Base-by-base conservation (phyloP, 2,888 invertebrate genomes). In the Pammene aurita region DNA sequence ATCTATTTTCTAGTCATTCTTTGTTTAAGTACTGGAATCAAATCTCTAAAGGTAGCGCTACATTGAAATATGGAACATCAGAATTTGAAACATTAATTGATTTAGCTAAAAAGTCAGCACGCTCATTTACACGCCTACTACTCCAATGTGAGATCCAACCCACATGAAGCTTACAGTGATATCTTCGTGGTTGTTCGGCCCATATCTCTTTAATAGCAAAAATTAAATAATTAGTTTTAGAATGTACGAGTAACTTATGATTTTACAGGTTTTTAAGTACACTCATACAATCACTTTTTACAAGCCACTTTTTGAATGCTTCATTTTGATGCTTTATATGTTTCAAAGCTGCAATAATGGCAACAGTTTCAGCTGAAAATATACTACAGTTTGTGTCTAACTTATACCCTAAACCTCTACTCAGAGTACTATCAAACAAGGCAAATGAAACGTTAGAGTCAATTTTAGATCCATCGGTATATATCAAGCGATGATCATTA, bases 131-230 rank as follows among this genome's bases (percentile, higher is more conserved):
- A n/a, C n/a, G n/a, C n/a, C n/a, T n/a, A n/a, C n/a, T n/a, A n/a
- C n/a, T n/a, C n/a, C n/a, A n/a, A n/a, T n/a, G n/a, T n/a, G n/a
- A n/a, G n/a, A n/a, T n/a, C n/a, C n/a, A n/a, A n/a, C n/a, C n/a
- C n/a, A n/a, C n/a, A n/a, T n/a, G n/a, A n/a, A n/a, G n/a, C n/a
- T n/a, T n/a, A n/a, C n/a, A n/a, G n/a, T n/a, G n/a, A n/a, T n/a
- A n/a, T n/a, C n/a, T n/a, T n/a, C n/a, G n/a, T n/a, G n/a, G n/a
- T n/a, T n/a, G 46, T 0, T 48, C 48, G 16, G 16, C 14, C 48
- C 14, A 48, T 48, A 48, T 16, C 48, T 11, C 52, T 52, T 52
- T 52, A 52, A 52, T 52, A 26, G 26, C 18, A 26, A 52, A 52
- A 18, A 52, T 52, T 26, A 52, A 16, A 6, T 26, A 52, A 52